A percentile compares a stretch with the other conserved stretches of the same genome.
Conservation (phyloP, 2,888 invertebrate species). For the Prionchulus punctatus region DNA sequence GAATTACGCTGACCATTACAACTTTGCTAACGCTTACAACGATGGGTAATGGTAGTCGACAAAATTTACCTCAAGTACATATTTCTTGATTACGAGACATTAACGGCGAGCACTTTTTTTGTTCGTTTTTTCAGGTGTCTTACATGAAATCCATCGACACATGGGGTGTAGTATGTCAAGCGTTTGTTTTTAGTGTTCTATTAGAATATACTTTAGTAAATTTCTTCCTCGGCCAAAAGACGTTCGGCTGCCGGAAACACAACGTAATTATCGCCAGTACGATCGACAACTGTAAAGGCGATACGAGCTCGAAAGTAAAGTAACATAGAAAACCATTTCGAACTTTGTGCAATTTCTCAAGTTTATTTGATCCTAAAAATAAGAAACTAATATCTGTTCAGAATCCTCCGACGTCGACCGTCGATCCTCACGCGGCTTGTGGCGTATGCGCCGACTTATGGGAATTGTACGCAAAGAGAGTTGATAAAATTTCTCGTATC, state of each 20-base stretch:
- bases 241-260: constrained; percentile 20
- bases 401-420: no score
- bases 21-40: constrained; percentile 29
- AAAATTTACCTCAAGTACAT: constrained; percentile 28
- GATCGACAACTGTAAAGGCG: not conserved
- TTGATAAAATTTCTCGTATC: constrained; percentile 3
- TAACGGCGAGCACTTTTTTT: not conserved
- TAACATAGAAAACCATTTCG: no score
- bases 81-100: not conserved
- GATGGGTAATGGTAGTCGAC: constrained; percentile 29
- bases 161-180: constrained; percentile 29
- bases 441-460: not conserved
- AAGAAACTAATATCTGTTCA: no score
- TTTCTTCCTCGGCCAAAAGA: constrained; percentile 25
- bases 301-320: no score
- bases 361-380: no score
- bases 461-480: not conserved
- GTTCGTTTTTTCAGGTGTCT: constrained; percentile 15
- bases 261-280: not conserved
- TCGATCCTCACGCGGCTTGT: not conserved
- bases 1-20: constrained; percentile 29
- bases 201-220: constrained; percentile 31
- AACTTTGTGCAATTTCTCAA: no score
- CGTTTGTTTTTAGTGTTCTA: constrained; percentile 26
- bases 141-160: constrained; percentile 28